These are phyloP conservation scores for Neodon shergylaensis DNA, from an alignment of 2,113 vertebrate species.

Conservation along the genomic window DNA sequence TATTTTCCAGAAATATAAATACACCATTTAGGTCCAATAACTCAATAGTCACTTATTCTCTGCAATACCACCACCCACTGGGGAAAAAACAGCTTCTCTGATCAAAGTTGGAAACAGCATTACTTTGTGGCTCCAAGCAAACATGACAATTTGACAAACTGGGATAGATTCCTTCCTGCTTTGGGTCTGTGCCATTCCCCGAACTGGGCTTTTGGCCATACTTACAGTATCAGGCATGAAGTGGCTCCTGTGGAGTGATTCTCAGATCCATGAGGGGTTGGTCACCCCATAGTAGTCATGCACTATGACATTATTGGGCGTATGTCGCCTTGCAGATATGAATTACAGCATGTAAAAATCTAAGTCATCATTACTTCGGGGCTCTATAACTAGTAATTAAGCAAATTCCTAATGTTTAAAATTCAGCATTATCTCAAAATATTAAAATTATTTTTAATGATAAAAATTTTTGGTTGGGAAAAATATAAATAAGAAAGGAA, in stretches of 20 bases:
- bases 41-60: not conserved
- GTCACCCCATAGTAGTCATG: not conserved
- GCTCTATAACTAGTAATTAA: not conserved
- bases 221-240: not conserved
- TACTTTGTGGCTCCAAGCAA: not conserved
- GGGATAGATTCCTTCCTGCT: not conserved
- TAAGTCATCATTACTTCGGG: not conserved
- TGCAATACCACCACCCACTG: not conserved
- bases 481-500: not conserved
- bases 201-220: no score
- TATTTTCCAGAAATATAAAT: not conserved
- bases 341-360: not conserved
- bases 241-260: not conserved
- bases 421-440: not conserved
- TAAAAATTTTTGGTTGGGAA: not conserved
- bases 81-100: not conserved
- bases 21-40: not conserved
- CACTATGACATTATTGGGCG: not conserved
- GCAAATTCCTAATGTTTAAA: slow-evolving; percentile 36
- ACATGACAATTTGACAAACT: not conserved
- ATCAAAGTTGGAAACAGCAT: not conserved
- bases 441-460: not conserved
- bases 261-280: not conserved
- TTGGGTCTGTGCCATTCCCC: not conserved
- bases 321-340: not conserved